Base-by-base conservation (phyloP, 2,888 invertebrate genomes). In the Euzophera pinguis region DNA sequence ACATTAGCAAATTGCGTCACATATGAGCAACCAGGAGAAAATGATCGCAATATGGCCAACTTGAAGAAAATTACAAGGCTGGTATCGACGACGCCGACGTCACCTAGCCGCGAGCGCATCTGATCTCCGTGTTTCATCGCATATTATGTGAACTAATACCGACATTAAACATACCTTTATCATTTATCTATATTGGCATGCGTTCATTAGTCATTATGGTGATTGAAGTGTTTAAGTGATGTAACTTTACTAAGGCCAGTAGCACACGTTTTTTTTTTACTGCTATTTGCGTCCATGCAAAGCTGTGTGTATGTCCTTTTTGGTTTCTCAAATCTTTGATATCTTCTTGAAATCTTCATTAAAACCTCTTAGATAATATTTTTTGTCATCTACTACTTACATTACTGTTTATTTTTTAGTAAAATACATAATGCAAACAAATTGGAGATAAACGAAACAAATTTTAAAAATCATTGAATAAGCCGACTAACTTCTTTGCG, bases 41-140 rank as follows among this genome's bases (percentile, higher is more conserved):
- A 34, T 34, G 16, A 14, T 45, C 29, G 45, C 45, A 45, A 45
- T 45, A 32, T 45, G 12, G 45, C 60, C 63, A 59, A 70, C 68
- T 71, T 65, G 55, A 60, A 64, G 72, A 66, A 82, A 83, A 83
- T 84, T 84, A 78, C 69, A 81, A 76, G 77, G 74, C 75, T 84
- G 69, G 70, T 81, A 80, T 75, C 81, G 81, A 65, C 43, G 34
- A 7, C n/a, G n/a, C 7, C 50, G 50, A 16, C 75, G 79, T 84
- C 85, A 77, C 75, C 76, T 76, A 68, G 82, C 87, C 87, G 59
- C 73, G 53, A 81, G 89, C 84, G 34, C 62, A 74, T 75, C 76
- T 68, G 79, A 80, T 79, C 78, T 54, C 43, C 14, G 12, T 17
- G 43, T 37, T 35, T 79, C 83, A 78, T 76, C 79, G 75, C 61